Percentiles rank a stretch among this genome's conserved stretches.
Evolutionary conservation across 2,797 vertebrate species (phyloP).

Genomic region (Sebastes steindachneri): DNA sequence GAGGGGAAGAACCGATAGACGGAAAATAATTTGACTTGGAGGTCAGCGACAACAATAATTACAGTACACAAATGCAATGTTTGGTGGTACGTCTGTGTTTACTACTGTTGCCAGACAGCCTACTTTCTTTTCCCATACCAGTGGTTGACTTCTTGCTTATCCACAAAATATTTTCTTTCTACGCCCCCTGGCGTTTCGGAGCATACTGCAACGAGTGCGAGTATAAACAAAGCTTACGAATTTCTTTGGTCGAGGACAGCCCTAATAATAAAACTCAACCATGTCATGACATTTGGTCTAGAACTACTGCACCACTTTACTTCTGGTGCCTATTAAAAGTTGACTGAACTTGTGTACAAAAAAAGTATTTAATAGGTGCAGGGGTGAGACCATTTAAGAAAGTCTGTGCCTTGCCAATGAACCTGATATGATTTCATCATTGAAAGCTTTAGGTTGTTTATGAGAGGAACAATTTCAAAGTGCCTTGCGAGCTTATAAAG

Average conservation of each 20-base stretch:
- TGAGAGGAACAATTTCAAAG: conserved; percentile 67
- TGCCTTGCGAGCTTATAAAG: conserved; percentile 58
- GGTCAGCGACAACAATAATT: no score
- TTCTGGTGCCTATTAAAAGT: not conserved
- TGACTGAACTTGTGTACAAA: not conserved
- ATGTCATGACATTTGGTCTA: not conserved
- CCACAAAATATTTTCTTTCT: no score
- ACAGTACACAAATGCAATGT: no score
- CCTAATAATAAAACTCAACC: not conserved
- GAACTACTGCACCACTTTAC: not conserved
- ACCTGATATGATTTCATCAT: conserved; percentile 61
- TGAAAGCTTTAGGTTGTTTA: conserved; percentile 58
- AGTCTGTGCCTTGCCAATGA: conserved; percentile 56
- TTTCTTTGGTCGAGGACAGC: not conserved
- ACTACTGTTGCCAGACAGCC: no score
- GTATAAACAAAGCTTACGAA: not conserved
- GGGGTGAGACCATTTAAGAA: conserved; percentile 42
- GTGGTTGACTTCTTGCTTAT: no score
- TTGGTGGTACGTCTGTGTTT: no score
- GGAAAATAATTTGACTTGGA: no score
- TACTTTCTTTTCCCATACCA: no score
- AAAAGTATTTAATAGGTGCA: conserved; percentile 23
- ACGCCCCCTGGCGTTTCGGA: no score
- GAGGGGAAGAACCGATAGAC: no score
- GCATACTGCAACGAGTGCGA: no score